These are phyloP conservation scores for Upupa epops DNA, from an alignment of 2,113 vertebrate genomes.

Conservation along the genomic window DNA sequence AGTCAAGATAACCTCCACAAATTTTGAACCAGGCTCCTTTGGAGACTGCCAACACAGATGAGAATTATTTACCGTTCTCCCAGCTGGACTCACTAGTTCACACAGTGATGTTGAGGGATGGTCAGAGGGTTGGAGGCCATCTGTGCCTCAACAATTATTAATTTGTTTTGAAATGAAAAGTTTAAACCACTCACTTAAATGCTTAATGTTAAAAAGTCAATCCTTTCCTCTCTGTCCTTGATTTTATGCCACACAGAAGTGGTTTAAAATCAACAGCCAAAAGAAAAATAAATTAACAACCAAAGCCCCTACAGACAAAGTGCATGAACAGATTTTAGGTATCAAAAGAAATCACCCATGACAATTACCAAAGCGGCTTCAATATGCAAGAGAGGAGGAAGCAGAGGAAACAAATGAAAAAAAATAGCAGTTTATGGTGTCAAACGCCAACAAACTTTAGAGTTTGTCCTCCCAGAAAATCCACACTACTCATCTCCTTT, in stretches of 20 bases:
- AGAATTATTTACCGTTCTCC: not conserved
- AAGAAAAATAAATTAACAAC: not conserved
- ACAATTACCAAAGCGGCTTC: not conserved
- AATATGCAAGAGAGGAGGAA: not conserved
- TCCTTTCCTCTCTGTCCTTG: not conserved
- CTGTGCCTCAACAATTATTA: not conserved
- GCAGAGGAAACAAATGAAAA: not conserved
- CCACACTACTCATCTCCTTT: not conserved
- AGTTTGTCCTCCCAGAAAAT: not conserved
- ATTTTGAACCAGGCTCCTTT: constrained; percentile 1
- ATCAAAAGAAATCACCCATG: not conserved
- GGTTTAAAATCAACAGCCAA: not conserved
- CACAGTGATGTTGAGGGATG: not conserved
- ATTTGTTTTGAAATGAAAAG: not conserved
- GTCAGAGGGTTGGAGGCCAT: not conserved
- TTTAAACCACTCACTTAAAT: not conserved
- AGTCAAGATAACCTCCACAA: not conserved
- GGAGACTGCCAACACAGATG: not conserved
- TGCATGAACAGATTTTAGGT: not conserved
- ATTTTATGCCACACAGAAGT: not conserved
- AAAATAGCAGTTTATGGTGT: not conserved
- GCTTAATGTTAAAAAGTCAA: not conserved
- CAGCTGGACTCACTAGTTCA: not conserved
- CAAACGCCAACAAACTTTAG: not conserved
- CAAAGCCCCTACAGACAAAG: not conserved